Evolutionary conservation across 2,113 vertebrate species (phyloP).

Genomic region (Centropus unirufus): DNA sequence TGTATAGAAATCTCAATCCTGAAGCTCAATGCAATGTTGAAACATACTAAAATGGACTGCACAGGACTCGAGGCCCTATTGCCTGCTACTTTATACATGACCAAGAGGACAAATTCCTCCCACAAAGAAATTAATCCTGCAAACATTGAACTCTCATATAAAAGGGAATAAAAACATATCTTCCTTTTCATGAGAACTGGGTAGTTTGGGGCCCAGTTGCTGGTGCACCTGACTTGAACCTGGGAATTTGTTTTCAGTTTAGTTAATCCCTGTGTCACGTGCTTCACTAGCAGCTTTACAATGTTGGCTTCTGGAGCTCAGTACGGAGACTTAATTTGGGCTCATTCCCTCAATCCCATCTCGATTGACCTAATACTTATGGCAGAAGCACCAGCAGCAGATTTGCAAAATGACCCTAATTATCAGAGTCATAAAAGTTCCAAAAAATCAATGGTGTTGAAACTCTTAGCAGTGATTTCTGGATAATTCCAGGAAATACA

Average conservation of each 20-base stretch:
- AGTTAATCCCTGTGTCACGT: neutral
- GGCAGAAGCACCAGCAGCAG: neutral
- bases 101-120: neutral
- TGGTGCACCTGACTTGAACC: neutral
- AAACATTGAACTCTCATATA: neutral
- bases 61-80: neutral
- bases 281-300: neutral
- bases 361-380: neutral
- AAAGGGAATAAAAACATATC: neutral
- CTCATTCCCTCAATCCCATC: neutral
- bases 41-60: neutral
- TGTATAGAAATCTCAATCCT: neutral
- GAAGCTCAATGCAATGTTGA: neutral
- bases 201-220: neutral
- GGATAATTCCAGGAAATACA: neutral
- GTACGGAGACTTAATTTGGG: neutral
- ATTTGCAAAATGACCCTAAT: neutral
- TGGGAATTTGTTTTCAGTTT: neutral
- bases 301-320: neutral
- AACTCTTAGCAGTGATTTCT: neutral
- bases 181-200: neutral
- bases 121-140: neutral
- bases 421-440: neutral
- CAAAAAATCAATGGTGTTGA: accelerated
- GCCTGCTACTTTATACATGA: neutral